Conservation (phyloP, 2,797 vertebrate species). For the Hephaestus fuliginosus region DNA sequence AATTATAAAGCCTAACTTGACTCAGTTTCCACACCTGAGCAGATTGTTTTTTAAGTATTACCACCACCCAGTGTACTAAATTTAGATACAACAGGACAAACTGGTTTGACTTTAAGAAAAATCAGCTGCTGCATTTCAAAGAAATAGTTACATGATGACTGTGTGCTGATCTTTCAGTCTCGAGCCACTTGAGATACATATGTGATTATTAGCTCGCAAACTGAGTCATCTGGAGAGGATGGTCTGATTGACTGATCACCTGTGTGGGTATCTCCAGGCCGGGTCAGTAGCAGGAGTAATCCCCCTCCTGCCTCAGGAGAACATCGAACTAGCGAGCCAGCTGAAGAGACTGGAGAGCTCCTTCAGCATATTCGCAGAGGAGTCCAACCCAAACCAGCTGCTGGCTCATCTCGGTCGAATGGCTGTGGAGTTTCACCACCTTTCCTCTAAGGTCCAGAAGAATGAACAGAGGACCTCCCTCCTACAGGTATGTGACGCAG, state of each 20-base stretch:
- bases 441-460: slow-evolving; percentile 97
- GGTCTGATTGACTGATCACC: slow-evolving; percentile 38
- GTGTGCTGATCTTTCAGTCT: slow-evolving; percentile 5
- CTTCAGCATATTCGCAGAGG: slow-evolving; percentile 94
- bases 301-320: slow-evolving; percentile 86
- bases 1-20: background rate
- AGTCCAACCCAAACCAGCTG: slow-evolving; percentile 95
- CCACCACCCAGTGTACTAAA: background rate
- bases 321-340: slow-evolving; percentile 91
- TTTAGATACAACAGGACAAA: slow-evolving; percentile 47
- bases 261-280: slow-evolving; percentile 68
- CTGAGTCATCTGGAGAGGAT: slow-evolving; percentile 38
- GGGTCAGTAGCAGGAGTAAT: slow-evolving; percentile 74
- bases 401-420: slow-evolving; percentile 95
- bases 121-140: slow-evolving; percentile 28
- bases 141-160: slow-evolving; percentile 31
- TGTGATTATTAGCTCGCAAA: slow-evolving; percentile 15
- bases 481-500: slow-evolving; percentile 88
- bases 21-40: background rate
- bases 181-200: slow-evolving; percentile 17
- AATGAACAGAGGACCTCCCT: slow-evolving; percentile 96
- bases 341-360: slow-evolving; percentile 95
- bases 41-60: background rate
- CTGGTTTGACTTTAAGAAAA: slow-evolving; percentile 47
- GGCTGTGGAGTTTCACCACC: slow-evolving; percentile 98